phyloP scores from a whole-genome alignment of 2,113 vertebrate species.

The Microcebus murinus region DNA sequence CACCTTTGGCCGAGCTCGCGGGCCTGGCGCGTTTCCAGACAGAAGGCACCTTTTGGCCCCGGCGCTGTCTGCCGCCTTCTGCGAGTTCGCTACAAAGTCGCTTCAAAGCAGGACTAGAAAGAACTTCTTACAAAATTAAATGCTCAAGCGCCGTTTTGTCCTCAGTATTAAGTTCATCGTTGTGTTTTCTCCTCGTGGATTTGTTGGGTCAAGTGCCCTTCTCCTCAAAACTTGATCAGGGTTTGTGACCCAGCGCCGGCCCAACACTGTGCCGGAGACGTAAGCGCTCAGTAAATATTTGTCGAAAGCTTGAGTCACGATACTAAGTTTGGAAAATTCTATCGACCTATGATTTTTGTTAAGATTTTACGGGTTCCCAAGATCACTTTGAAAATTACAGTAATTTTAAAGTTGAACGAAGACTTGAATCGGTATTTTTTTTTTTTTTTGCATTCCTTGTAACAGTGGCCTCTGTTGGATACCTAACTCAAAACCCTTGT shows the following conservation, averaged over 20 bases:
- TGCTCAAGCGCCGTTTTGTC: neutral
- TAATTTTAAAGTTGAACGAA: conserved; percentile 40
- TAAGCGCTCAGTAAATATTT: neutral
- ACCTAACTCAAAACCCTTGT: neutral
- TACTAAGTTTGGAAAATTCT: conserved; percentile 40
- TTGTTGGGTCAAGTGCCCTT: conserved; percentile 26
- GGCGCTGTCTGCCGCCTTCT: neutral
- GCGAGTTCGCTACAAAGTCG: neutral
- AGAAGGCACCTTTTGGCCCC: neutral
- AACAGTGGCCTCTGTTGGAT: neutral
- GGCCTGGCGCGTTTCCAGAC: neutral
- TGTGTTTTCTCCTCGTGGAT: conserved; percentile 27
- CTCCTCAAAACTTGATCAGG: neutral
- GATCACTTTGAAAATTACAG: conserved; percentile 59
- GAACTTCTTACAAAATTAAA: neutral
- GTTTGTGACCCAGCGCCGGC: neutral
- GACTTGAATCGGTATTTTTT: neutral
- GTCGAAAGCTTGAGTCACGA: conserved; percentile 39
- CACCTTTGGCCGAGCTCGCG: neutral
- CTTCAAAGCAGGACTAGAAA: neutral
- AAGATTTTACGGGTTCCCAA: conserved; percentile 22
- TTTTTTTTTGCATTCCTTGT: conserved; percentile 3
- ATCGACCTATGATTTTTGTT: neutral
- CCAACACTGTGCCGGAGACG: neutral
- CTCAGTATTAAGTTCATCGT: neutral